Conservation (phyloP, 2,113 vertebrate species). For the Larimichthys crocea region DNA sequence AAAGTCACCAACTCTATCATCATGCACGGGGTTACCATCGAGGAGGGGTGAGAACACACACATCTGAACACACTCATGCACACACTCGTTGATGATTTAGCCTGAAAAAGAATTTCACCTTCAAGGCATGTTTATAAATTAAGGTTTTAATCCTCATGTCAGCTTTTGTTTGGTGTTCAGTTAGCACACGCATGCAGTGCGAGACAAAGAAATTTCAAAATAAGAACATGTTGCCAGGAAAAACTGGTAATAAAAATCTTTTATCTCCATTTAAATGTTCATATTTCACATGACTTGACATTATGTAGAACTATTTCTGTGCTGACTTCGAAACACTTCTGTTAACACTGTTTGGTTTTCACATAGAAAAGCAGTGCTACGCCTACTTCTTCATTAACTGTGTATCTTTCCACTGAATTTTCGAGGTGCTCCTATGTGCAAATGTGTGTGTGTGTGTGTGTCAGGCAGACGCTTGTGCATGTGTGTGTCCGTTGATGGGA, state of each 20-base stretch:
- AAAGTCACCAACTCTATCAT: conserved; percentile 95
- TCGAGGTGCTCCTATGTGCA: neutral
- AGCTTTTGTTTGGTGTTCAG: conserved; percentile 10
- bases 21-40: conserved; percentile 95
- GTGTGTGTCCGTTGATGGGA: conserved; percentile 67
- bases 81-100: conserved; percentile 25
- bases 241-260: conserved; percentile 3
- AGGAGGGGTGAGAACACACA: conserved; percentile 91
- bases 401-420: conserved; percentile 9
- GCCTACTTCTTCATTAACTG: neutral
- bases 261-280: neutral
- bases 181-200: conserved; percentile 29
- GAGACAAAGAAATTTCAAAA: conserved; percentile 36
- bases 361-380: neutral
- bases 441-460: neutral
- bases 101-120: conserved; percentile 24
- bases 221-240: neutral
- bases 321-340: neutral
- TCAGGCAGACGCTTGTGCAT: conserved; percentile 15
- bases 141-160: conserved; percentile 18
- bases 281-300: neutral
- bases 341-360: neutral
- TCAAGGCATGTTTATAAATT: conserved; percentile 50
- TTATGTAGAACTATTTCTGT: neutral
- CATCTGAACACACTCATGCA: conserved; percentile 26